Evolutionary conservation across 2,888 invertebrate species (phyloP), one percentile per base, ranked within the genome.

Genomic region (Cataglyphis albicans): DNA sequence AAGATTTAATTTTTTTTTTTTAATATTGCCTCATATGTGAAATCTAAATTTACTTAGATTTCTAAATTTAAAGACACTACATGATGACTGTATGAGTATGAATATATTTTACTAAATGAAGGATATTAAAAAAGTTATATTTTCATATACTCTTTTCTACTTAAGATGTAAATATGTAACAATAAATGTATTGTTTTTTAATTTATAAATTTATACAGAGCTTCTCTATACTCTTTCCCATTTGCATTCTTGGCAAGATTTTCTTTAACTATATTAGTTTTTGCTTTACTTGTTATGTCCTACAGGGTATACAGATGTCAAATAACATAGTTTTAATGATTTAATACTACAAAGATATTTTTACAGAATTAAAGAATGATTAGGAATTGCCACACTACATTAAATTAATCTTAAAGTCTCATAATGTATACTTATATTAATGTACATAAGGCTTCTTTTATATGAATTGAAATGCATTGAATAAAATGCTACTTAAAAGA

Each of bases 131-230:
- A 57, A 59, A 10, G 15, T 59, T 59, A 44, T 18, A 55, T 15
- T 70, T 70, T 70, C 21, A 55, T 48, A 1, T 10, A 9, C 2
- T 48, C 4, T 68, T 48, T 68, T 65, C 21, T 68, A 52, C n/a
- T 68, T 68, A 29, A 68, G 21, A 18, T 67, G 67, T 67, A 44
- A 18, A 67, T 44, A 67, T 67, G 18, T 44, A 44, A 67, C 44
- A 48, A 44, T 44, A 67, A 48, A n/a, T 18, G 18, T 67, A 7
- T 25, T 9, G 1, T 9, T 29, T 29, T 29, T 67, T 67, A 41
- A 9, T 48, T 48, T 48, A 18, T 29, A 18, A 32, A 12, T 12
- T 68, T 29, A 29, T 29, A 6, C n/a, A 68, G 4, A 32, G 6
- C n/a, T 67, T 29, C 10, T 25, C 10, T 25, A 12, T 48, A 6